Conservation (phyloP, 2,113 vertebrate genomes). For the Accipiter cooperii region DNA sequence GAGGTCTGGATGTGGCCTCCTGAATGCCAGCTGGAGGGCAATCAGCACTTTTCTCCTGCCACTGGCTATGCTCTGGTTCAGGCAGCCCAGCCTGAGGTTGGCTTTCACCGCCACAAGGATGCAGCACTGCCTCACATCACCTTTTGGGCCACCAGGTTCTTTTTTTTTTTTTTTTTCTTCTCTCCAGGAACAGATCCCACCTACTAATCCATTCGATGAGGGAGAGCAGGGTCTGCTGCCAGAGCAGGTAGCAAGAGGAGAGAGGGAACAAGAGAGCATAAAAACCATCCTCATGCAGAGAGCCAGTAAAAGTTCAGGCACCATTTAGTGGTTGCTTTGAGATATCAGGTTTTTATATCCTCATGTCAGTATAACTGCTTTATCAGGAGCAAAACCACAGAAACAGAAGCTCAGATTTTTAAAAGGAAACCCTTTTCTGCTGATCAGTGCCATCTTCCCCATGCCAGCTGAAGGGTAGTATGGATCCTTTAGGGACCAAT, state of each 20-base stretch:
- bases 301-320: fast-evolving
- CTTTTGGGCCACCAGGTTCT: too few relatives aligned
- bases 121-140: neutral
- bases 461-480: too few relatives aligned
- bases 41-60: neutral
- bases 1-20: neutral
- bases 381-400: neutral
- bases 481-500: neutral
- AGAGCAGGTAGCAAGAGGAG: neutral
- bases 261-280: fast-evolving
- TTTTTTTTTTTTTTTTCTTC: too few relatives aligned
- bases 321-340: neutral
- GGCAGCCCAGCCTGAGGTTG: neutral
- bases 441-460: neutral
- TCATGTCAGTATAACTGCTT: fast-evolving
- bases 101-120: neutral
- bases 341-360: fast-evolving
- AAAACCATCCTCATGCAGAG: fast-evolving
- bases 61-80: neutral
- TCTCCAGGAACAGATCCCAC: neutral
- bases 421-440: neutral
- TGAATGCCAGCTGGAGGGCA: neutral
- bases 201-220: neutral
- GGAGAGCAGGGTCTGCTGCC: neutral
- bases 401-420: neutral